A percentile compares a stretch with the other conserved stretches of the same genome.
phyloP scores from a whole-genome alignment of 2,113 vertebrate genomes.

The Myrmecobius fasciatus region DNA sequence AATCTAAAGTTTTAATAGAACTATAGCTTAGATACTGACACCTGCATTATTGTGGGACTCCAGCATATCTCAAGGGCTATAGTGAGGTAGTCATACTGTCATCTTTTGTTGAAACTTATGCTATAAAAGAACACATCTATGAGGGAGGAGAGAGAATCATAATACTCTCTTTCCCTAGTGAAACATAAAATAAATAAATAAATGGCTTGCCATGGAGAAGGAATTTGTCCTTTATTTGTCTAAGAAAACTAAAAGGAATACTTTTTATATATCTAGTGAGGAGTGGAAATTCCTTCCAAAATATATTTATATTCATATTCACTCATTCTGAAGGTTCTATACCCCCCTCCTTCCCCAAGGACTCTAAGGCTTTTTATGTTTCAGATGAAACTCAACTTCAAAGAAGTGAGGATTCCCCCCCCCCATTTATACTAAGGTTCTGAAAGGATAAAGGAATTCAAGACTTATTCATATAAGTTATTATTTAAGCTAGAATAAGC shows the following conservation, averaged over 20 bases:
- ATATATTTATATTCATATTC: not conserved
- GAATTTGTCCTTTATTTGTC: not conserved
- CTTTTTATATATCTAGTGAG: not conserved
- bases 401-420: not conserved
- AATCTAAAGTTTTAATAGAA: not conserved
- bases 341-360: not conserved
- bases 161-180: not conserved
- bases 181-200: not conserved
- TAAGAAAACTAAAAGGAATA: not conserved
- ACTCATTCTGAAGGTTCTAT: not conserved
- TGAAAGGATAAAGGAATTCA: not conserved
- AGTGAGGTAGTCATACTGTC: not conserved
- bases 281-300: not conserved
- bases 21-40: not conserved
- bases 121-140: not conserved
- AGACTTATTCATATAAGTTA: not conserved
- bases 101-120: not conserved
- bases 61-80: not conserved
- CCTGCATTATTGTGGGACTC: not conserved
- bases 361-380: not conserved
- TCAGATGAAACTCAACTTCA: not conserved
- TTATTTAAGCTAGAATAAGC: not conserved
- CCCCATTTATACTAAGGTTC: not conserved
- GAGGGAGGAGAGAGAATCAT: not conserved
- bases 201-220: not conserved